Base-by-base conservation (phyloP, 2,888 invertebrate genomes). In the Isotomurus palustris region DNA sequence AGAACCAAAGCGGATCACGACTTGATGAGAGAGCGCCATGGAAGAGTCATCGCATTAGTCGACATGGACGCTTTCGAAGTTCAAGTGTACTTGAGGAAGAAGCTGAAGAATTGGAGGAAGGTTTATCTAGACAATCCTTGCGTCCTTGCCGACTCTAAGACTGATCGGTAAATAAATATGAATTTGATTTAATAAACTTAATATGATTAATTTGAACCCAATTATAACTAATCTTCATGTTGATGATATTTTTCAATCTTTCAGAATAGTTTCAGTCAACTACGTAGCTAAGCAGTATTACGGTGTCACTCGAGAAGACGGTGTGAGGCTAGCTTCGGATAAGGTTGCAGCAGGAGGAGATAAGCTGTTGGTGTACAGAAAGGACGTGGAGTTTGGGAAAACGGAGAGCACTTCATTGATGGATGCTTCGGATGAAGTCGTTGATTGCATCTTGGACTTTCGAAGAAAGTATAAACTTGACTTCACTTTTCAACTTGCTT, bases 361-460 rank as follows among this genome's bases (percentile, higher is more conserved):
- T 8, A 14, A 32, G 8, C 14, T 32, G 32, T 8, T 32, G 8
- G 8, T 32, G 8, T 10, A 10, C 8, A 32, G 32, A 14, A 32
- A 32, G 14, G 8, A 8, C 8, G 32, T 10, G 8, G 32, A 10
- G 32, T 32, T 10, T 14, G 32, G 53, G 12, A 58, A 58, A 22
- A 52, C 58, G 2, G 58, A 53, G 21, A 44, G 21, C 1, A 53
- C 47, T 35, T 29, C 38, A 5, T 21, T 48, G 5, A 47, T 52
- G 3, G 48, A 48, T 43, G 50, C 58, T 14, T 45, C 53, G 1
- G 52, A 53, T 52, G 48, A 58, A 8, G 28, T 58, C n/a, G 12
- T 58, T 12, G 58, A 58, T 19, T 27, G 41, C 3, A 4, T 58
- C 8, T 41, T 47, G 21, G 48, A 58, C 14, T 58, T 40, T 28